These are phyloP conservation scores for Acromyrmex charruanus DNA, from an alignment of 1,140 invertebrate species.

Conservation along the genomic window DNA sequence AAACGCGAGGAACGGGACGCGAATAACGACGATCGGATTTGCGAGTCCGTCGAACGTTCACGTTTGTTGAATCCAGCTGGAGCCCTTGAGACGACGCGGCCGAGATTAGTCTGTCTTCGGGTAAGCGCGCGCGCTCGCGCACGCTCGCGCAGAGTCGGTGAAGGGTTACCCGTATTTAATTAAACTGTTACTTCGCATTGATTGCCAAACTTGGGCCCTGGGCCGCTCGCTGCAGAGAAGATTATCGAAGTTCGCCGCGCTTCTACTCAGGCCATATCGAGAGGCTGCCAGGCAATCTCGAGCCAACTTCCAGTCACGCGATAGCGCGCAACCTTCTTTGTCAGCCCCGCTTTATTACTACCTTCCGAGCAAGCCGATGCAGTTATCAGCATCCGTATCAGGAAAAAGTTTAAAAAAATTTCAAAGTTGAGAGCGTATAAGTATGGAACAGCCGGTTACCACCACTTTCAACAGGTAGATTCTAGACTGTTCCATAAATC, in stretches of 20 bases:
- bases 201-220: conserved; percentile 77
- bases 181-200: conserved; percentile 80
- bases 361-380: conserved; percentile 26
- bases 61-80: conserved; percentile 55
- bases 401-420: conserved; percentile 2
- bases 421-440: conserved; percentile 1
- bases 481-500: background rate
- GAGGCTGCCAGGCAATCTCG: conserved; percentile 76
- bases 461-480: background rate
- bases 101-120: conserved; percentile 74
- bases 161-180: conserved; percentile 79
- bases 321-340: conserved; percentile 67
- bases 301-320: conserved; percentile 69
- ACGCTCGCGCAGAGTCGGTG: conserved; percentile 60
- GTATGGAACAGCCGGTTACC: background rate
- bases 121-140: conserved; percentile 44
- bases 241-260: conserved; percentile 77
- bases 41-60: conserved; percentile 69
- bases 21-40: conserved; percentile 70
- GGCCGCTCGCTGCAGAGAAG: conserved; percentile 70
- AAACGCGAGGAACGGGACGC: conserved; percentile 71
- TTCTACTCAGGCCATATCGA: conserved; percentile 71
- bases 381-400: conserved; percentile 31
- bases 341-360: conserved; percentile 66
- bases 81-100: conserved; percentile 65